Base-by-base conservation (phyloP, 1,140 invertebrate genomes). In the Ceratitis capitata region DNA sequence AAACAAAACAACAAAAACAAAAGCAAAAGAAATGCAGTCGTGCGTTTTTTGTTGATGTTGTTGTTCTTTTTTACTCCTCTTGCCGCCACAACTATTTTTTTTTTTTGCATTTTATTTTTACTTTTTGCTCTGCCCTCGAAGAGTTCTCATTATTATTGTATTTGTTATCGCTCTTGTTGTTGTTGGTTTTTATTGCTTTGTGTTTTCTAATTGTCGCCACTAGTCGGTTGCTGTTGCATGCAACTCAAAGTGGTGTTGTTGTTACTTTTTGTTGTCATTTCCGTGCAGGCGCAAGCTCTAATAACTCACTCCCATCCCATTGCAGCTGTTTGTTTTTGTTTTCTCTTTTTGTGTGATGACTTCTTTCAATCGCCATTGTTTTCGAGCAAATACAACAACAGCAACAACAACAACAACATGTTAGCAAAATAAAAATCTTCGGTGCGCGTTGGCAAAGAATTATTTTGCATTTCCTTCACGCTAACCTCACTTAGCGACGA, bases 351-450 rank as follows among this genome's bases (percentile, higher is more conserved):
- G 39, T 12, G n/a, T 78, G n/a, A 78, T 78, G 69, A 78, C 69
- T 78, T 78, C 69, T 78, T 78, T 78, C 39, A 39, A 78, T 78
- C 23, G n/a, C 16, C 69, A 78, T 47, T 78, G 69, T 42, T 74
- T 74, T 23, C 64, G 19, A 78, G 16, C 69, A 74, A 74, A 3
- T 10, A 23, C n/a, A 78, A 45, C 26, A 64, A 35, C 61, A 69
- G 9, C 32, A 69, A 69, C 32, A 35, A 64, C 61, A 64, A n/a
- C 4, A 19, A 16, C 14, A 29, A 32, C 29, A 35, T 3, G 0
- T 12, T 4, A 29, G 58, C 26, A 32, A 14, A 3, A 10, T 14
- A 26, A 61, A 32, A 0, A 32, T 2, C 2, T 23, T 61, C 58
- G 23, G 0, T 1, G n/a, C 26, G 3, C 29, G 12, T 7, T 32